phyloP scores from a whole-genome alignment of 2,888 invertebrate species.

The Drosophila flavopinicola region DNA sequence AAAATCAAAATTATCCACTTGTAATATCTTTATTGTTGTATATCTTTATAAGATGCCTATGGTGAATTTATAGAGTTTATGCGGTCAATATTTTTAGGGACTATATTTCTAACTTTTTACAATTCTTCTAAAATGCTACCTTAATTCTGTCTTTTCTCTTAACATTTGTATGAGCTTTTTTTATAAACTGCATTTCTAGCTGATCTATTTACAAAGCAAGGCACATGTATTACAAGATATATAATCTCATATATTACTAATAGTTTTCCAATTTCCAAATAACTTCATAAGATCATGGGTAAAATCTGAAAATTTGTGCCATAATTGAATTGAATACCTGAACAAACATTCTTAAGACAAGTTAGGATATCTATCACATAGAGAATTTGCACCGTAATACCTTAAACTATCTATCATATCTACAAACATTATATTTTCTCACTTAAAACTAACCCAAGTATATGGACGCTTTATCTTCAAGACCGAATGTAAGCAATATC shows the following conservation, averaged over 20 bases:
- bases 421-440: conserved; percentile 19
- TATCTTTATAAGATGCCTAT: too few relatives aligned
- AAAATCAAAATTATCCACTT: background rate
- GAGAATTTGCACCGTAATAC: conserved; percentile 6
- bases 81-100: too few relatives aligned
- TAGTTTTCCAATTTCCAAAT: conserved; percentile 1
- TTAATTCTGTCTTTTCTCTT: background rate
- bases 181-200: background rate
- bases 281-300: conserved; percentile 7
- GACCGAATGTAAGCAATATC: conserved; percentile 5
- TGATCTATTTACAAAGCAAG: conserved; percentile 26
- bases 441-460: background rate
- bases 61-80: background rate
- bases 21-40: background rate
- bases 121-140: too few relatives aligned
- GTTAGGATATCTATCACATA: background rate
- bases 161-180: background rate
- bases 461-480: background rate
- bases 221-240: conserved; percentile 15
- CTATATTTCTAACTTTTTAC: too few relatives aligned
- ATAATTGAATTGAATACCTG: conserved; percentile 57
- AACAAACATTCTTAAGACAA: conserved; percentile 29
- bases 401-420: conserved; percentile 31
- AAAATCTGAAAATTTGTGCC: conserved; percentile 42
- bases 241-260: background rate